Conservation (phyloP, 2,113 vertebrate genomes). For the Casuarius casuarius region DNA sequence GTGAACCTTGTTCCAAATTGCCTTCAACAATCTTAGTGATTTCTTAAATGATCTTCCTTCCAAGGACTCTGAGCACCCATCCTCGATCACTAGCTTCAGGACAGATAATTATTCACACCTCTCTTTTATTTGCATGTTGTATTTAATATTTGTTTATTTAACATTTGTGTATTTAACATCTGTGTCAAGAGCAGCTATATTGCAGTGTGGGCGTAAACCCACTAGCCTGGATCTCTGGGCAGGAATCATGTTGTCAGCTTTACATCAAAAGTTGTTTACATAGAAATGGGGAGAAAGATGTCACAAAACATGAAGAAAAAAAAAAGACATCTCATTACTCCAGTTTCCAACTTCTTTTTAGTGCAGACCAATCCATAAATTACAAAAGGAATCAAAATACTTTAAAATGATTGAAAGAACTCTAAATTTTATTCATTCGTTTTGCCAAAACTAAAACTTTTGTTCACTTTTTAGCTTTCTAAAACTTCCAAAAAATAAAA, state of each 20-base stretch:
- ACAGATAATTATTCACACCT: too few species aligned
- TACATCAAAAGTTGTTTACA: not conserved
- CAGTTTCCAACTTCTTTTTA: not conserved
- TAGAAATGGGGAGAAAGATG: not conserved
- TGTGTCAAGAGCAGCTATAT: not conserved
- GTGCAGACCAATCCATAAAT: not conserved
- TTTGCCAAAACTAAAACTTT: not conserved
- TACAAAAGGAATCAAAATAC: not conserved
- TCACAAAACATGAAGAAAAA: not conserved
- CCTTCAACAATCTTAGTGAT: not conserved
- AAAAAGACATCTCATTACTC: not conserved
- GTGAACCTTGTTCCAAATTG: not conserved
- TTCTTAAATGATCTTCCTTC: not conserved
- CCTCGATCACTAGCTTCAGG: not conserved
- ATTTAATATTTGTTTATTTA: not conserved
- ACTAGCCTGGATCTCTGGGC: not conserved
- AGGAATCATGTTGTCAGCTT: not conserved
- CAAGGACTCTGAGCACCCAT: not conserved
- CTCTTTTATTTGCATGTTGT: accelerated
- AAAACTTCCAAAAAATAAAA: not conserved
- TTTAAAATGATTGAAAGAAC: not conserved
- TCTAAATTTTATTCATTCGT: not conserved
- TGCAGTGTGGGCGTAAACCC: not conserved
- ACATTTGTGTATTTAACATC: not conserved
- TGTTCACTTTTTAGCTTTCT: not conserved